Conservation (phyloP, 2,113 vertebrate species). For the Chaetodon trifascialis region DNA sequence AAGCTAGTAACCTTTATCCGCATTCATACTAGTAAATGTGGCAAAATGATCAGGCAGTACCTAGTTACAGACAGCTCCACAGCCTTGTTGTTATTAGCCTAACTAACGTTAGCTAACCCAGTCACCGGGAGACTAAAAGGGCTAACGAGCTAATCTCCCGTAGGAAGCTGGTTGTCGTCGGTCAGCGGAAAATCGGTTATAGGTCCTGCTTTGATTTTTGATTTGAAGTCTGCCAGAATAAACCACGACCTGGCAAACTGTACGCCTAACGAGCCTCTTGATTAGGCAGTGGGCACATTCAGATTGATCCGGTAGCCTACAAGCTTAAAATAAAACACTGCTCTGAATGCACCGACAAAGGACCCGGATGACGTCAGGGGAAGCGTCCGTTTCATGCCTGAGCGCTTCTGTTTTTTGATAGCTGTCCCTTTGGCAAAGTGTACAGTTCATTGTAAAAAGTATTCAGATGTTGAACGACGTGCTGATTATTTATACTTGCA, state of each 20-base stretch:
- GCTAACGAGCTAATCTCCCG: not conserved
- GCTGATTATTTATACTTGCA: not conserved
- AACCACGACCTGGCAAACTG: not conserved
- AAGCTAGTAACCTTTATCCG: not conserved
- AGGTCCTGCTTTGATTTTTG: not conserved
- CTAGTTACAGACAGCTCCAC: slow-evolving; percentile 4
- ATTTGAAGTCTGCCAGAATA: not conserved
- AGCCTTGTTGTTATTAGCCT: slow-evolving; percentile 40
- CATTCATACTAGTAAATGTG: not conserved
- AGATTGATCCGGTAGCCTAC: not conserved
- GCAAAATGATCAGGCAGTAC: not conserved
- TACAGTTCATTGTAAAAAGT: not conserved
- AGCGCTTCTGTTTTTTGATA: slow-evolving; percentile 25
- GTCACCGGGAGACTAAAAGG: slow-evolving; percentile 6
- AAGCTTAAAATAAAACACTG: slow-evolving; percentile 20
- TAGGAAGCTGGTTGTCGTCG: not conserved
- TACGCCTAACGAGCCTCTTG: not conserved
- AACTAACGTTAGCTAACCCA: slow-evolving; percentile 42
- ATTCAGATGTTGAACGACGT: not conserved
- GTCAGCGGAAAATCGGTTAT: not conserved
- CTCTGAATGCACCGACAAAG: slow-evolving; percentile 24
- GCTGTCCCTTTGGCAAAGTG: not conserved
- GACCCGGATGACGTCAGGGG: slow-evolving; percentile 43
- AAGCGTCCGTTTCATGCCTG: slow-evolving; percentile 49
- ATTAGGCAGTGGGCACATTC: not conserved